These are phyloP conservation scores for Plecotus auritus DNA, from an alignment of 2,113 vertebrate genomes.

Conservation along the genomic window DNA sequence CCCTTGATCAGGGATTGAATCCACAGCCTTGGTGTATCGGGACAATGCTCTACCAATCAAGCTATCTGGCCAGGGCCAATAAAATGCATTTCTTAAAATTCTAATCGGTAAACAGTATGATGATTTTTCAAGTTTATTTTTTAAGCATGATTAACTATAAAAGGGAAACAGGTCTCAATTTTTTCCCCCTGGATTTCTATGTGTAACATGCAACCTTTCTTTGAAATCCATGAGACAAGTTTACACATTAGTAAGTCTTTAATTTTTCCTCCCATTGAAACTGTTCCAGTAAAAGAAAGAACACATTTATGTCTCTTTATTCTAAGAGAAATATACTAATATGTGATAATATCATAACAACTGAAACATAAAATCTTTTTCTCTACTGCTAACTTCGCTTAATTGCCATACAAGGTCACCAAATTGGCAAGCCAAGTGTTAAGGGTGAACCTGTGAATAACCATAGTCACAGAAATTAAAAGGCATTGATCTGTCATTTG, in stretches of 20 bases:
- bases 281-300: neutral
- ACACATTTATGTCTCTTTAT: neutral
- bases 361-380: neutral
- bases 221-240: neutral
- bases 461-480: neutral
- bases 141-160: neutral
- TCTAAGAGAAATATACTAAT: neutral
- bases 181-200: neutral
- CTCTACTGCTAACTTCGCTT: neutral
- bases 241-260: neutral
- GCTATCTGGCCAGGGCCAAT: neutral
- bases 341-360: neutral
- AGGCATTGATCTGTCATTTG: neutral
- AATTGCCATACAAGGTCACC: neutral
- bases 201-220: neutral
- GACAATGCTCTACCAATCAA: neutral
- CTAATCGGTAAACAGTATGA: neutral
- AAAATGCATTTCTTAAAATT: neutral
- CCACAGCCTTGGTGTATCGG: neutral
- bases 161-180: neutral
- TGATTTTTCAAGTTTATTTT: neutral
- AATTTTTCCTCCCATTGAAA: neutral
- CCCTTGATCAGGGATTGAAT: neutral
- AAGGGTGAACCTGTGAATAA: neutral
- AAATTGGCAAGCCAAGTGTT: neutral